Conservation (phyloP, 1,140 invertebrate genomes). For the Wasmannia auropunctata region DNA sequence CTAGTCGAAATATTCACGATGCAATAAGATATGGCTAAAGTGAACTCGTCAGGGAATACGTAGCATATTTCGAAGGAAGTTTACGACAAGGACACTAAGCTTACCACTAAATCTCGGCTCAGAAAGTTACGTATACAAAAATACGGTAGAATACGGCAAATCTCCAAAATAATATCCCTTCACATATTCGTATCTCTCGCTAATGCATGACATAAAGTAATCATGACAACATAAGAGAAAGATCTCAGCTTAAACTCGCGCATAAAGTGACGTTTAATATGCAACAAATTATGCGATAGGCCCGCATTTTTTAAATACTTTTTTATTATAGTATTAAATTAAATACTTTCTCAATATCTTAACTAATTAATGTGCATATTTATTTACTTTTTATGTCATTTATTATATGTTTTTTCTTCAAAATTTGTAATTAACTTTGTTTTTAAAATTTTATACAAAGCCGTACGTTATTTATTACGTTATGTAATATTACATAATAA, state of each 20-base stretch:
- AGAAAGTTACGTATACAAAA: neutral
- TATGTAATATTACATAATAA: neutral
- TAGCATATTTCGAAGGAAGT: constrained; percentile 18
- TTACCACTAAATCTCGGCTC: constrained; percentile 25
- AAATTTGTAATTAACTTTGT: neutral
- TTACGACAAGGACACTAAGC: constrained; percentile 34
- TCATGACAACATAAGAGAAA: neutral
- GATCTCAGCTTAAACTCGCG: neutral
- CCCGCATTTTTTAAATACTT: neutral
- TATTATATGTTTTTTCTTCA: neutral
- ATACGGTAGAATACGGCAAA: neutral
- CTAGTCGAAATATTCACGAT: constrained; percentile 16
- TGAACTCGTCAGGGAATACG: neutral
- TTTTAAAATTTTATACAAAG: neutral
- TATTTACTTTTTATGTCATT: neutral
- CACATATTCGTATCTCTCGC: neutral
- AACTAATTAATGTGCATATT: neutral
- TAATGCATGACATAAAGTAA: constrained; percentile 28
- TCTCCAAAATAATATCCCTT: constrained; percentile 16
- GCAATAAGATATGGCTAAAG: neutral
- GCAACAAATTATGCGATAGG: neutral
- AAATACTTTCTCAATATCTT: neutral
- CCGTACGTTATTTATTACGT: neutral
- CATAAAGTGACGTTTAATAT: neutral
- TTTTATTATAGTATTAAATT: neutral